phyloP scores from a whole-genome alignment of 2,797 vertebrate species.

The Microtus agrestis region DNA sequence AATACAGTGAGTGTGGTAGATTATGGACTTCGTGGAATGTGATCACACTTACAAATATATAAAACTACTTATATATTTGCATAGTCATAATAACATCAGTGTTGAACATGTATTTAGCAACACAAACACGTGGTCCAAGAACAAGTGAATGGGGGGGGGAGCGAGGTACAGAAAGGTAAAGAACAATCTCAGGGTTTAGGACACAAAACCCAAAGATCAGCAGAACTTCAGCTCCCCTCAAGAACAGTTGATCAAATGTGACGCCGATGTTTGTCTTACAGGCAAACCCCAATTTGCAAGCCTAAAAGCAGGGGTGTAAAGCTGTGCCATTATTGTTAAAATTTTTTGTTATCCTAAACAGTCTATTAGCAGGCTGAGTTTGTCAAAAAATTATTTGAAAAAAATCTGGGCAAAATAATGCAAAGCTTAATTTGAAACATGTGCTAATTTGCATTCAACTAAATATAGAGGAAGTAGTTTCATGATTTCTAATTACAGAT shows the following conservation, averaged over 20 bases:
- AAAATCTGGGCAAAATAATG: conserved; percentile 52
- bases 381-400: conserved; percentile 57
- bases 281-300: conserved; percentile 1
- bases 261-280: neutral
- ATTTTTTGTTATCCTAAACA: neutral
- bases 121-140: neutral
- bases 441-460: conserved; percentile 44
- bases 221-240: neutral
- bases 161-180: neutral
- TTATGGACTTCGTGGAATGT: neutral
- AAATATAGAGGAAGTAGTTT: conserved; percentile 41
- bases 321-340: neutral
- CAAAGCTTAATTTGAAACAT: conserved; percentile 62
- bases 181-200: neutral
- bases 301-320: neutral
- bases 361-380: conserved; percentile 1
- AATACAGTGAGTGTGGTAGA: neutral
- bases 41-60: neutral
- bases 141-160: neutral
- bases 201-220: conserved; percentile 26
- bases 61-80: neutral
- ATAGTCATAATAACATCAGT: conserved; percentile 12
- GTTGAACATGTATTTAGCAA: neutral
- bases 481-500: conserved; percentile 48
- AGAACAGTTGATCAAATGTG: neutral